Evolutionary conservation across 2,888 invertebrate species (phyloP), one percentile per base, ranked within the genome.

Genomic region (Trichopoda pennipes): DNA sequence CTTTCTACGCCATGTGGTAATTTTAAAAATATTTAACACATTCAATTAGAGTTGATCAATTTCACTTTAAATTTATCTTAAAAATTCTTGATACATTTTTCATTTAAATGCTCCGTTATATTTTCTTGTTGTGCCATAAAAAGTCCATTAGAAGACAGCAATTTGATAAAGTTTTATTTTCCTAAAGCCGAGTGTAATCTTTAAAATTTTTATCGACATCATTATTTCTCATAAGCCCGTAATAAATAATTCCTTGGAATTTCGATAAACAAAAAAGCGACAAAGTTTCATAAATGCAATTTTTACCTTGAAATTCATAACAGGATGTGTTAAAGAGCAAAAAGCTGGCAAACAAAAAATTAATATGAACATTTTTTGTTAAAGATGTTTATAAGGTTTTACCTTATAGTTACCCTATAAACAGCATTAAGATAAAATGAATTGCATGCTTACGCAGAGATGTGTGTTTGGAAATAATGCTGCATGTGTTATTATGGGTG

Each of bases 241-340:
- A 82, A 82, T 82, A 82, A 82, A 82, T 82, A 82, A 82, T 82
- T 82, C 82, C 58, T 79, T 75, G 82, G 82, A 82, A 82, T 82
- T 79, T 79, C 66, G 61, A 72, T 68, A 72, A 28, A n/a, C n/a
- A n/a, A 28, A 75, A 82, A 58, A 47, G 55, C 47, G 68, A 68
- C 60, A 75, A 75, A 74, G 73, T 82, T 82, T 79, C 82, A 82
- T 79, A 82, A 79, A 76, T 82, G 75, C 79, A 82, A 76, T 79
- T 82, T 83, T 83, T 80, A 81, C 81, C 84, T 84, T 84, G 84
- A 84, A 84, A 81, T 73, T 84, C 84, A 84, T 84, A 84, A 84
- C 84, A 84, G 84, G 84, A 84, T 84, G 84, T 81, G 61, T 79
- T 77, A 17, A 73, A 81, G 60, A 14, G 17, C 58, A 72, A 56